Conservation (phyloP, 2,113 vertebrate genomes). For the Lepus europaeus region DNA sequence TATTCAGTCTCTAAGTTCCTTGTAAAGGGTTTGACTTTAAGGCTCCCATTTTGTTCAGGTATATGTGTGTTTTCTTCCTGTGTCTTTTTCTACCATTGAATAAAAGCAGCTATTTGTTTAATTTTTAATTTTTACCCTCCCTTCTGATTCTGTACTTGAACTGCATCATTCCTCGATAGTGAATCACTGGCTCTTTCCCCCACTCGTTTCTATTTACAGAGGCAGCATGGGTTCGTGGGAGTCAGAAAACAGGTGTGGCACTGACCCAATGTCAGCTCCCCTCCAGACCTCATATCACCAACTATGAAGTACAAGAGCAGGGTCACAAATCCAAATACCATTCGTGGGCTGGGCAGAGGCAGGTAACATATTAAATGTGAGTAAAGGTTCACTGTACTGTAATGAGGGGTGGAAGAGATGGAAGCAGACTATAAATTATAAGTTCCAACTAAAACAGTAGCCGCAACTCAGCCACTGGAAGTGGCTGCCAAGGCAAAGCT, state of each 20-base stretch:
- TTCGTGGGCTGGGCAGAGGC: background rate
- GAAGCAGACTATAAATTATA: background rate
- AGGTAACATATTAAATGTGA: conserved; percentile 10
- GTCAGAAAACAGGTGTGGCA: background rate
- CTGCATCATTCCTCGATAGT: background rate
- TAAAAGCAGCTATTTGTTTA: background rate
- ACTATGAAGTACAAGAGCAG: background rate
- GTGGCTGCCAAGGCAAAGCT: background rate
- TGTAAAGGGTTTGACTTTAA: background rate
- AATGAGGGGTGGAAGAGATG: background rate
- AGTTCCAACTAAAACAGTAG: background rate
- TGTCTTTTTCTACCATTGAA: background rate
- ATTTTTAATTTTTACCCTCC: background rate
- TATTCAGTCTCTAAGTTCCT: background rate
- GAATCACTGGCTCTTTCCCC: background rate
- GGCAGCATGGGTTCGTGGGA: background rate
- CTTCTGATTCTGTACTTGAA: background rate
- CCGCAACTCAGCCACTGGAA: background rate
- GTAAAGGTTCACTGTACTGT: background rate
- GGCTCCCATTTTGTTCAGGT: background rate
- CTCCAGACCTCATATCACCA: background rate
- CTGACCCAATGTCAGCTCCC: background rate
- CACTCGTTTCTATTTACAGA: background rate
- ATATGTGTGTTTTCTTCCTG: background rate
- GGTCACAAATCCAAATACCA: background rate